These are phyloP conservation scores for Danio albolineatus DNA, from an alignment of 2,797 vertebrate species.

Conservation along the genomic window DNA sequence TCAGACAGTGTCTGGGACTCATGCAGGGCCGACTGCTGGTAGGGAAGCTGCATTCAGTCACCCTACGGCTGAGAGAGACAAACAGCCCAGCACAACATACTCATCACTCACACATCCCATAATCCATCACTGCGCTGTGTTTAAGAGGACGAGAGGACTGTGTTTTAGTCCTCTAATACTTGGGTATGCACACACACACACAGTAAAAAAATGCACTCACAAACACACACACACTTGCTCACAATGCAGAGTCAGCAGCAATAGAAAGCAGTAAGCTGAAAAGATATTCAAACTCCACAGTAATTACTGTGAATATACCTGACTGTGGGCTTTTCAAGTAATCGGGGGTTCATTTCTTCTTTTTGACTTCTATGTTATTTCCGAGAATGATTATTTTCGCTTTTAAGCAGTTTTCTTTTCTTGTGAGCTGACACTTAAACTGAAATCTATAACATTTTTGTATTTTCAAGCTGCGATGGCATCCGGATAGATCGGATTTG, in stretches of 20 bases:
- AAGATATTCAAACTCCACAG: conserved; percentile 50
- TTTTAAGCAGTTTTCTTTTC: conserved; percentile 39
- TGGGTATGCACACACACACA: conserved; percentile 35
- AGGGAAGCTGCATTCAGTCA: conserved; percentile 39
- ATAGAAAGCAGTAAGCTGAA: conserved; percentile 44
- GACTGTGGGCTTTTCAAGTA: conserved; percentile 57
- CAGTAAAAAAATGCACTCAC: background rate
- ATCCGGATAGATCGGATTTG: background rate
- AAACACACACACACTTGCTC: conserved; percentile 34
- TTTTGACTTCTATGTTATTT: conserved; percentile 44
- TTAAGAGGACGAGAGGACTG: conserved; percentile 41
- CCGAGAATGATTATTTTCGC: conserved; percentile 45
- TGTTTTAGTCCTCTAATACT: conserved; percentile 50
- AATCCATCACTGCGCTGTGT: conserved; percentile 43
- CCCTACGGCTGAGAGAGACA: conserved; percentile 36
- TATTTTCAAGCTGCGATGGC: background rate
- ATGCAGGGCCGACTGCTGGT: conserved; percentile 50
- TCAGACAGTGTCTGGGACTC: conserved; percentile 57
- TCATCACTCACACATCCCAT: conserved; percentile 49
- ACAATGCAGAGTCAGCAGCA: conserved; percentile 56
- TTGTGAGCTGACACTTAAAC: background rate
- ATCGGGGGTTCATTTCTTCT: conserved; percentile 47
- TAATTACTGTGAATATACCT: conserved; percentile 61
- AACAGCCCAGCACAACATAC: conserved; percentile 33
- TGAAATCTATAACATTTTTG: background rate